phyloP scores from a whole-genome alignment of 2,113 vertebrate species.

The Redunca redunca region DNA sequence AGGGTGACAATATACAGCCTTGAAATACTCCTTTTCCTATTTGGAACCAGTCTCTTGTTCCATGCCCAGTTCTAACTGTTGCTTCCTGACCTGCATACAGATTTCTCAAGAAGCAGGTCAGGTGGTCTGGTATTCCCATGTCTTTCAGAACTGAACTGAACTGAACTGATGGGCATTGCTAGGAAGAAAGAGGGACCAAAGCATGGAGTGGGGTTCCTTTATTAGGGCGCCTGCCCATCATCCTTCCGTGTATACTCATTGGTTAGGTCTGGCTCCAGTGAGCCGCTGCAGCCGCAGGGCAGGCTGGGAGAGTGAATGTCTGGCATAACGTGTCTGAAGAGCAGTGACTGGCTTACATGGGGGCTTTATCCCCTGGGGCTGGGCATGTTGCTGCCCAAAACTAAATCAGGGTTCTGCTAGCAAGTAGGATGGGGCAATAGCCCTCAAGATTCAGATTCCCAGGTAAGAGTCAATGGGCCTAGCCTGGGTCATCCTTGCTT shows the following conservation, averaged over 20 bases:
- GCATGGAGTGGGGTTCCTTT: background rate
- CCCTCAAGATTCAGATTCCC: background rate
- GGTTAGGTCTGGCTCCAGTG: background rate
- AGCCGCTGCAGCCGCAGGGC: background rate
- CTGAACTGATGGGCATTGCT: background rate
- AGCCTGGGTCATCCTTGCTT: background rate
- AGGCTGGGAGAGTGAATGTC: background rate
- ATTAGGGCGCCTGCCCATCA: background rate
- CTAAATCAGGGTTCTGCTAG: background rate
- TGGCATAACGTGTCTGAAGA: background rate
- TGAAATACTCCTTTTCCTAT: no score
- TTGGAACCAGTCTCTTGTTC: no score
- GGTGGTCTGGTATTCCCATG: no score
- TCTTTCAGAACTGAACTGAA: background rate
- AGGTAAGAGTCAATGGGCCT: background rate
- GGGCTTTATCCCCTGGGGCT: background rate
- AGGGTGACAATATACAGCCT: no score
- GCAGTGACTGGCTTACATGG: background rate
- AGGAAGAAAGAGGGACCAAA: background rate
- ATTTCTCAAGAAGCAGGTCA: no score
- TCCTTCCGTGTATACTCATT: background rate
- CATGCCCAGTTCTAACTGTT: no score
- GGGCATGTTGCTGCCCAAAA: background rate
- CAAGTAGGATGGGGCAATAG: background rate
- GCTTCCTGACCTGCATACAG: no score